These are phyloP conservation scores for Saccostrea echinata DNA, from an alignment of 1,140 invertebrate genomes.

Conservation along the genomic window DNA sequence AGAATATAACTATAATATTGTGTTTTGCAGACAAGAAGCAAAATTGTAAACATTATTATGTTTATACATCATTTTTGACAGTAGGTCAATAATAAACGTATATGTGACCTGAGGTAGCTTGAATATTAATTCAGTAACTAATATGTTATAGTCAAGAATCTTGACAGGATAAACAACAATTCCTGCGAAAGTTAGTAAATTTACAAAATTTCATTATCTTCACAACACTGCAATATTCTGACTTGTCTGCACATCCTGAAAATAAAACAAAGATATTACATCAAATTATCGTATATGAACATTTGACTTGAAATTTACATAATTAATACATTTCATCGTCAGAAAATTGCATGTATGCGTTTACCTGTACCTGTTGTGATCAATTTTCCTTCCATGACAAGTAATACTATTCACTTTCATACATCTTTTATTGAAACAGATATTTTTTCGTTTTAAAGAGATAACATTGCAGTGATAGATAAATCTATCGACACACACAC, in stretches of 20 bases:
- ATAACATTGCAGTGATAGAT: too few relatives aligned
- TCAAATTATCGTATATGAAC: too few relatives aligned
- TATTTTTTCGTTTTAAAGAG: too few relatives aligned
- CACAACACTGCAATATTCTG: conserved; percentile 68
- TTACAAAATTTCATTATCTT: conserved; percentile 68
- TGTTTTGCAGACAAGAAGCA: neutral
- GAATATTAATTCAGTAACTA: neutral
- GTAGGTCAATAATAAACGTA: neutral
- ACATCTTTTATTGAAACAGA: too few relatives aligned
- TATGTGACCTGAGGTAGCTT: neutral
- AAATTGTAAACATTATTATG: neutral
- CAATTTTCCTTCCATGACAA: too few relatives aligned
- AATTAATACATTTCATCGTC: too few relatives aligned
- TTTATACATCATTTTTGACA: neutral
- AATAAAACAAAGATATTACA: conserved; percentile 19
- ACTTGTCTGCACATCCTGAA: conserved; percentile 68
- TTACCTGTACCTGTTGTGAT: too few relatives aligned
- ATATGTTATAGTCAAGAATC: neutral
- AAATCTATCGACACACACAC: too few relatives aligned
- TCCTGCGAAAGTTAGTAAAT: conserved; percentile 62
- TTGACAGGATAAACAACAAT: conserved; percentile 67
- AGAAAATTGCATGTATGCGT: too few relatives aligned
- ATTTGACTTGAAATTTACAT: too few relatives aligned
- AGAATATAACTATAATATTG: too few relatives aligned
- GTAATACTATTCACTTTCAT: too few relatives aligned